Percentiles rank a stretch among this genome's conserved stretches.
These are phyloP conservation scores for Macrobrachium nipponense DNA, from an alignment of 1,140 invertebrate genomes.

Conservation along the genomic window DNA sequence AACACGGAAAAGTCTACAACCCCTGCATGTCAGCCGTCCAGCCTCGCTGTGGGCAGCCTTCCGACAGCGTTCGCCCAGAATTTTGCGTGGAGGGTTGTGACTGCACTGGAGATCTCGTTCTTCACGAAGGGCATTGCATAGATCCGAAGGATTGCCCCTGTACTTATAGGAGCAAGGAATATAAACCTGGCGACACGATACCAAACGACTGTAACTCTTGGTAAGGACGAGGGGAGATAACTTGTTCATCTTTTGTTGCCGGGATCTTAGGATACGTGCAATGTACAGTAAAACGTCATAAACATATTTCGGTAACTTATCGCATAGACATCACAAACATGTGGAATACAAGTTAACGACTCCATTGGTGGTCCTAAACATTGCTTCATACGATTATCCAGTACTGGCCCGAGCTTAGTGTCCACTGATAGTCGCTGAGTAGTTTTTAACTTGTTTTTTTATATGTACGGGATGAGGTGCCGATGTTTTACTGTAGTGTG, in stretches of 20 bases:
- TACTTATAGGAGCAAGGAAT: slow-evolving; percentile 79
- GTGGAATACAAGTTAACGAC: too few relatives aligned
- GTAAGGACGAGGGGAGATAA: slow-evolving; percentile 68
- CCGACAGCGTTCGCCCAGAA: slow-evolving; percentile 65
- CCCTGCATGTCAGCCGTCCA: slow-evolving; percentile 75
- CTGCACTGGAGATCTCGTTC: slow-evolving; percentile 81
- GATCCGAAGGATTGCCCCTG: slow-evolving; percentile 82
- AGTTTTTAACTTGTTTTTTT: too few relatives aligned
- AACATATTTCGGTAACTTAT: too few relatives aligned
- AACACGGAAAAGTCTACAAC: slow-evolving; percentile 77
- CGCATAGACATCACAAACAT: too few relatives aligned
- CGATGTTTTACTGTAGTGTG: too few relatives aligned
- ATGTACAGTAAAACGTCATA: too few relatives aligned
- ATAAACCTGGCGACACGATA: slow-evolving; percentile 78
- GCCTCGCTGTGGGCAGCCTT: slow-evolving; percentile 72
- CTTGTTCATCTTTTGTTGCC: not conserved
- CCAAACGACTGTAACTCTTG: slow-evolving; percentile 88
- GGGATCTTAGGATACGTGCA: too few relatives aligned
- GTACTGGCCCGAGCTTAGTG: too few relatives aligned
- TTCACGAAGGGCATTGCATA: slow-evolving; percentile 82
- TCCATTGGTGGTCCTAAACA: too few relatives aligned
- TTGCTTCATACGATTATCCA: too few relatives aligned
- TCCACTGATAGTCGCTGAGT: too few relatives aligned
- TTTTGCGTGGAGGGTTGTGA: slow-evolving; percentile 90
- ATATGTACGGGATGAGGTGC: too few relatives aligned